These are phyloP conservation scores for Nibea coibor DNA, from an alignment of 2,113 vertebrate genomes.

Conservation along the genomic window DNA sequence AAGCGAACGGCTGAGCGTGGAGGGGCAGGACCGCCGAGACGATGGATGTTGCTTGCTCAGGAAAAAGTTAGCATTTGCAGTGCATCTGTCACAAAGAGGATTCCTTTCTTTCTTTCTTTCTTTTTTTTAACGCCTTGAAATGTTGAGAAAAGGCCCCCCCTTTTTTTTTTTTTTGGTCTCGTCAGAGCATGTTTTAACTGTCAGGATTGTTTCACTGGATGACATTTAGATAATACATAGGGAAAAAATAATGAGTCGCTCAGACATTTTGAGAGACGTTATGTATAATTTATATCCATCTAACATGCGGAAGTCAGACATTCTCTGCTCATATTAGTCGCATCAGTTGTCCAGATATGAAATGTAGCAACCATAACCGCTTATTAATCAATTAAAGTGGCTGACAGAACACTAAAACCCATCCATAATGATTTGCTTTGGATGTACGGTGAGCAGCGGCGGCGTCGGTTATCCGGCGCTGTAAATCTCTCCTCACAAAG, in stretches of 20 bases:
- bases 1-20: constrained; percentile 45
- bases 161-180: neutral
- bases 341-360: constrained; percentile 18
- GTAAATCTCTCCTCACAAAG: constrained; percentile 39
- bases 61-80: constrained; percentile 68
- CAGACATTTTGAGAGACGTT: constrained; percentile 14
- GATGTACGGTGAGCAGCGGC: neutral
- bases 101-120: neutral
- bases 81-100: constrained; percentile 54
- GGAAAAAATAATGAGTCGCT: constrained; percentile 35
- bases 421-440: neutral
- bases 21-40: constrained; percentile 59
- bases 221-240: constrained; percentile 27
- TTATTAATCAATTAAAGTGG: constrained; percentile 32
- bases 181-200: constrained; percentile 7
- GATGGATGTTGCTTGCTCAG: constrained; percentile 65
- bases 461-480: constrained; percentile 1
- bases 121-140: constrained; percentile 27
- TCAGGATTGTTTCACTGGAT: constrained; percentile 5
- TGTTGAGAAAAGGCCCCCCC: neutral
- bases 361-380: constrained; percentile 4
- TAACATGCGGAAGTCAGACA: constrained; percentile 16
- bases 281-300: constrained; percentile 28
- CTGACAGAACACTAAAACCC: constrained; percentile 27
- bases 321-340: constrained; percentile 8